Evolutionary conservation across 1,140 invertebrate species (phyloP).

Genomic region (Cydia amplana): DNA sequence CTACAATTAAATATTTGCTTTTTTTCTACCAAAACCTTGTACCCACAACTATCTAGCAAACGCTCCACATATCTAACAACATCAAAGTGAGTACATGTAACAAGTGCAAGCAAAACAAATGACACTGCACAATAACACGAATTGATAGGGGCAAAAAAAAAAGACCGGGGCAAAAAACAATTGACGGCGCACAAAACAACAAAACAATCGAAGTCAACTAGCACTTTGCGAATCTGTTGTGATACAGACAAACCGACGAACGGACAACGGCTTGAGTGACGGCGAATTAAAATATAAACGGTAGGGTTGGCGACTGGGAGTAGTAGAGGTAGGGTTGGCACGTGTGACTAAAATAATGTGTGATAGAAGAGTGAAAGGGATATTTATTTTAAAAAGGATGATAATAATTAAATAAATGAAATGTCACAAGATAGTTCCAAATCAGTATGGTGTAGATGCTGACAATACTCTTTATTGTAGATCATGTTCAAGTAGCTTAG

Average conservation of each 20-base stretch:
- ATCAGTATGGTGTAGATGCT: too few relatives aligned
- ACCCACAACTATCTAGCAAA: too few relatives aligned
- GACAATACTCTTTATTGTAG: too few relatives aligned
- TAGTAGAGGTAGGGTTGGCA: conserved; percentile 45
- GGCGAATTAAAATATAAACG: conserved; percentile 51
- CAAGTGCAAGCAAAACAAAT: conserved; percentile 20
- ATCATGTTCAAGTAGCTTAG: too few relatives aligned
- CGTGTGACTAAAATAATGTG: background rate
- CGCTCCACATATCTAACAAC: too few relatives aligned
- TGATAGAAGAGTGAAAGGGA: background rate
- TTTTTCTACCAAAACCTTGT: too few relatives aligned
- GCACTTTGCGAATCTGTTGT: conserved; percentile 53
- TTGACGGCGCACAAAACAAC: background rate
- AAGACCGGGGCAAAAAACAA: background rate
- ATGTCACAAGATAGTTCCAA: too few relatives aligned
- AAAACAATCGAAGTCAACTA: conserved; percentile 15
- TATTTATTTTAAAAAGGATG: too few relatives aligned
- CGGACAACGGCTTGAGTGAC: conserved; percentile 45
- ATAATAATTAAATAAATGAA: too few relatives aligned
- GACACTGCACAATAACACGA: background rate
- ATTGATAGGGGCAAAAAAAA: background rate
- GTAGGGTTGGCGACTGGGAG: conserved; percentile 47
- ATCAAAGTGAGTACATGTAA: background rate
- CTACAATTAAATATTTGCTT: too few relatives aligned
- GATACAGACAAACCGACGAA: conserved; percentile 45